These are phyloP conservation scores for Adelphocoris suturalis DNA, from an alignment of 2,888 invertebrate genomes.

Conservation along the genomic window DNA sequence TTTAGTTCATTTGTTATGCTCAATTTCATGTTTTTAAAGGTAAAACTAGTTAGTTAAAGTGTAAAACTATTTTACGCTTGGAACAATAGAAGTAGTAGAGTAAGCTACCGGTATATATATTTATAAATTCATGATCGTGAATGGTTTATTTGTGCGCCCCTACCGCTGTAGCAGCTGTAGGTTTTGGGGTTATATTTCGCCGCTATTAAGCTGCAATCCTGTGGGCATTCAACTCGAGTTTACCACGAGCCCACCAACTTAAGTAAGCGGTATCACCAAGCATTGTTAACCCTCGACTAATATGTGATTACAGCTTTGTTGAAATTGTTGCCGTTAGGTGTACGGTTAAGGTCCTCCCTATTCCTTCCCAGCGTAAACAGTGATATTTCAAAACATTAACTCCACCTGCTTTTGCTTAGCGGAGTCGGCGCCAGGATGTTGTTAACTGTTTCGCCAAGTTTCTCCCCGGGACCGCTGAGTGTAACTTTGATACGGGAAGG, in stretches of 20 bases:
- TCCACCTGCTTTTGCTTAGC: constrained; percentile 33
- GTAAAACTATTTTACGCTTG: no score
- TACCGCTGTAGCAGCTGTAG: no score
- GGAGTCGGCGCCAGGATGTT: constrained; percentile 53
- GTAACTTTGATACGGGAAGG: constrained; percentile 44
- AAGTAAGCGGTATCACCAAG: not conserved
- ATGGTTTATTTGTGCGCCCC: no score
- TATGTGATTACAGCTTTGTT: not conserved
- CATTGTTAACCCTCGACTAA: constrained; percentile 13
- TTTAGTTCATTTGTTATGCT: no score
- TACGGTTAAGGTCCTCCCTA: not conserved
- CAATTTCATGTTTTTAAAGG: no score
- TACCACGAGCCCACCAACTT: not conserved
- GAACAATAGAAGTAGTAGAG: no score
- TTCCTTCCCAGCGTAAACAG: constrained; percentile 40
- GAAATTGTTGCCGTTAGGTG: constrained; percentile 52
- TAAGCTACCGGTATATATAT: no score
- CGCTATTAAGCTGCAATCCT: no score
- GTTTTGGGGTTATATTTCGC: no score
- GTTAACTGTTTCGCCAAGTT: constrained; percentile 59
- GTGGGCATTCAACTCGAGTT: not conserved
- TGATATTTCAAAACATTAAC: constrained; percentile 61
- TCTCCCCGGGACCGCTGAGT: constrained; percentile 19
- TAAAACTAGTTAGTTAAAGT: no score
- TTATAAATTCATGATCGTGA: no score